These are phyloP conservation scores for Calliopum simillimum DNA, from an alignment of 2,888 invertebrate genomes.

Conservation along the genomic window DNA sequence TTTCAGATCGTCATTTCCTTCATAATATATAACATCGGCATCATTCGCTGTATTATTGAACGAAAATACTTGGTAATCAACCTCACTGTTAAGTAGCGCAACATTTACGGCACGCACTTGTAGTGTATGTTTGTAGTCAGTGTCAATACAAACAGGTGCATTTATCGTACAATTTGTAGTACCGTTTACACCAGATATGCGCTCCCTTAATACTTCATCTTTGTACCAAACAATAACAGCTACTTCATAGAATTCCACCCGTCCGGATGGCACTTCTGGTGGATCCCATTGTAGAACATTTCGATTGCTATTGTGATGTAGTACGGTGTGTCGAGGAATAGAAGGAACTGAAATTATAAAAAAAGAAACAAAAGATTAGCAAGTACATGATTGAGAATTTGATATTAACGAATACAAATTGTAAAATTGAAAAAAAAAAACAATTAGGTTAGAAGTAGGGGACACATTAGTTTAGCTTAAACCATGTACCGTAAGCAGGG, in stretches of 20 bases:
- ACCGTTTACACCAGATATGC: slow-evolving; percentile 49
- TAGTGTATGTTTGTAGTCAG: slow-evolving; percentile 46
- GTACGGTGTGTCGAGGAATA: slow-evolving; percentile 46
- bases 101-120: slow-evolving; percentile 56
- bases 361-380: background rate
- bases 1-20: slow-evolving; percentile 42
- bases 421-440: background rate
- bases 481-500: too few relatives aligned
- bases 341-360: slow-evolving; percentile 49
- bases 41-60: slow-evolving; percentile 38
- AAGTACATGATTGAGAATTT: too few relatives aligned
- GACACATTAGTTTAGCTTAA: too few relatives aligned
- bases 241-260: slow-evolving; percentile 71
- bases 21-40: slow-evolving; percentile 24
- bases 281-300: slow-evolving; percentile 67
- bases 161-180: slow-evolving; percentile 46
- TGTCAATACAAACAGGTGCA: slow-evolving; percentile 49
- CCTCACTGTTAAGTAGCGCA: slow-evolving; percentile 44
- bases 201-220: slow-evolving; percentile 42
- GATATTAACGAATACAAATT: background rate
- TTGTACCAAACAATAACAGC: slow-evolving; percentile 46
- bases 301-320: slow-evolving; percentile 34
- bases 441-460: background rate
- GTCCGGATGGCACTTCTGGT: slow-evolving; percentile 70
- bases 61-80: slow-evolving; percentile 47